Evolutionary conservation across 2,888 invertebrate species (phyloP), one percentile per base, ranked within the genome.

Genomic region (Octonoba sinensis): DNA sequence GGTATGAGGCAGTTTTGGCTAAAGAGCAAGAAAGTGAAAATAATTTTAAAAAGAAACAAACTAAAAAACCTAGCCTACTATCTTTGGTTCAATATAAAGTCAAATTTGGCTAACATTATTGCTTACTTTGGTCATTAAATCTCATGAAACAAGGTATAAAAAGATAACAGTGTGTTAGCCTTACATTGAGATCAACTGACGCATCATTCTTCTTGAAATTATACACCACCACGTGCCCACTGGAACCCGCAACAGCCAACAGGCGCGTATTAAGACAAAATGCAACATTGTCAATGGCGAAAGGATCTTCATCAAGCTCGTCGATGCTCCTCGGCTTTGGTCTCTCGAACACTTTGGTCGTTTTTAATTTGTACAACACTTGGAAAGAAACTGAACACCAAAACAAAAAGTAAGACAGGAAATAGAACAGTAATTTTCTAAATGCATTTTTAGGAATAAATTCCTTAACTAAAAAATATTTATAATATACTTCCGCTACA

Each of bases 361-460:
- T 97, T 91, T 98, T 99, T 88, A 99, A 85, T 92, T 98, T 98
- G 91, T 99, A 99, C 88, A 99, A 92, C 87, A 97, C 94, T 91
- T 98, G 97, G 87, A 99, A 91, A 84, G 95, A 95, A 86, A 97
- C 97, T 89, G 54, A 27, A 87, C 78, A 86, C 86, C 24, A 66
- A 36, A 54, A 51, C 20, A 36, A 36, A 62, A n/a, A 20, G 22
- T 4, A 22, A 59, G 11, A 22, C 11, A 54, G 54, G 4, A 54
- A 54, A 15, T 12, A 54, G n/a, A 11, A 36, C 6, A 36, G 3
- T 8, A 36, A 11, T 2, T 36, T 36, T 36, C n/a, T 36, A 36
- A 6, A 8, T 36, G 36, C 11, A 8, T 27, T 27, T 27, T 27
- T 27, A 27, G 27, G 27, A 27, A 8, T 36, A 36, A 36, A 8